These are phyloP conservation scores for Chaetura pelagica DNA, from an alignment of 2,113 vertebrate species.

Conservation along the genomic window DNA sequence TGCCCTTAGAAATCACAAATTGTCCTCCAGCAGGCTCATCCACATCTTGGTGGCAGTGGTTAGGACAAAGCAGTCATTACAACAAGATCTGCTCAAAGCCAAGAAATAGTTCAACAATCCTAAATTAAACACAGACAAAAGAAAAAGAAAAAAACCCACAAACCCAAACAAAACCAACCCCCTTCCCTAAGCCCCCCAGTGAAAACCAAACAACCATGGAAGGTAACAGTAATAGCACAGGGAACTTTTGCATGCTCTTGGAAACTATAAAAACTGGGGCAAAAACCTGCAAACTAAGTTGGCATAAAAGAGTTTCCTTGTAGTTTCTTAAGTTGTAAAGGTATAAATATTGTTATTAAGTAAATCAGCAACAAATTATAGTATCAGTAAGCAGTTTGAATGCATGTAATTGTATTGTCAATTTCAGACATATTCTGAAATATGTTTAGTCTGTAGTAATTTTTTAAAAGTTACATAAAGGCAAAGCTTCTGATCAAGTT, in stretches of 20 bases:
- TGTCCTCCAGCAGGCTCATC: not conserved
- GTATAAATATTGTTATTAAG: not conserved
- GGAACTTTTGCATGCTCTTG: not conserved
- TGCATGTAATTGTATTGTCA: not conserved
- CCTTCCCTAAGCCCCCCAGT: too few relatives aligned
- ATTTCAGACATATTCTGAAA: not conserved
- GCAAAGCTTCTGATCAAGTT: not conserved
- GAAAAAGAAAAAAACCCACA: not conserved
- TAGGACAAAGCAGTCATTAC: not conserved
- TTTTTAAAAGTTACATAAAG: not conserved
- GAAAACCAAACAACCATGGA: not conserved
- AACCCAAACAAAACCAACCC: too few relatives aligned
- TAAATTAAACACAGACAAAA: constrained; percentile 34
- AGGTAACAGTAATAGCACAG: not conserved
- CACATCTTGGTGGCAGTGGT: not conserved
- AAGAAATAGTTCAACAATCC: not conserved
- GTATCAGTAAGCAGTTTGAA: not conserved
- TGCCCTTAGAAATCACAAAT: not conserved
- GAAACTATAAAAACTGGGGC: not conserved
- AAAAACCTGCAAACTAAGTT: not conserved
- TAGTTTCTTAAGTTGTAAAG: not conserved
- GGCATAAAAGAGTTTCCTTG: not conserved
- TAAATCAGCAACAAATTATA: not conserved
- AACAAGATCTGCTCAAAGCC: not conserved
- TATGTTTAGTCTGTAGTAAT: not conserved